These are phyloP conservation scores for Siniperca chuatsi DNA, from an alignment of 2,113 vertebrate species.

Conservation along the genomic window DNA sequence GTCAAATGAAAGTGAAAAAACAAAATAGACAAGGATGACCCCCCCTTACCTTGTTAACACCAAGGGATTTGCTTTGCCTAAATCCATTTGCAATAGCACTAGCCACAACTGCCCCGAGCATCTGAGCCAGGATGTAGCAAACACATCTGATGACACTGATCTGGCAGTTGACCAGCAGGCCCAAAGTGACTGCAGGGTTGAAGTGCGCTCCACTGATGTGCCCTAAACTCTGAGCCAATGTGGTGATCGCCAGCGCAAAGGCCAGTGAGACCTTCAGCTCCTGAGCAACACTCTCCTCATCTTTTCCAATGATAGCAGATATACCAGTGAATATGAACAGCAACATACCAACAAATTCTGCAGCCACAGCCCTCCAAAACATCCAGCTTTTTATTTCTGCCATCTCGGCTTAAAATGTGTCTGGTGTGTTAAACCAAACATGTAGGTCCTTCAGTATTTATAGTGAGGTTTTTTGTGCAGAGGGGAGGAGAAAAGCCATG, in stretches of 20 bases:
- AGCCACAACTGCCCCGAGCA: conserved; percentile 88
- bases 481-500: background rate
- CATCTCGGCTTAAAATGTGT: conserved; percentile 57
- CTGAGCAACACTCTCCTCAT: conserved; percentile 54
- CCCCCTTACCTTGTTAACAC: conserved; percentile 78
- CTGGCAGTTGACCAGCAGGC: conserved; percentile 91
- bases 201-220: conserved; percentile 92
- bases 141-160: conserved; percentile 88
- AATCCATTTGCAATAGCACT: conserved; percentile 86
- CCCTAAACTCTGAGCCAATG: conserved; percentile 90
- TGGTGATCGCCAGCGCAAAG: conserved; percentile 91
- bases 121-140: conserved; percentile 90
- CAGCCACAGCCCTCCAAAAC: conserved; percentile 91
- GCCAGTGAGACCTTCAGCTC: conserved; percentile 92
- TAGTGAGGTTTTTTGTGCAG: conserved; percentile 31
- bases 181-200: conserved; percentile 90
- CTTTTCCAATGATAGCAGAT: conserved; percentile 83
- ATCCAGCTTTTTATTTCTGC: conserved; percentile 88
- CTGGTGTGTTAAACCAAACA: background rate
- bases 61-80: conserved; percentile 68
- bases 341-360: conserved; percentile 90
- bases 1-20: background rate
- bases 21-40: background rate
- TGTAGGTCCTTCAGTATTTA: background rate
- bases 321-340: conserved; percentile 91